phyloP scores from a whole-genome alignment of 2,113 vertebrate species.

The Neodon shergylaensis region DNA sequence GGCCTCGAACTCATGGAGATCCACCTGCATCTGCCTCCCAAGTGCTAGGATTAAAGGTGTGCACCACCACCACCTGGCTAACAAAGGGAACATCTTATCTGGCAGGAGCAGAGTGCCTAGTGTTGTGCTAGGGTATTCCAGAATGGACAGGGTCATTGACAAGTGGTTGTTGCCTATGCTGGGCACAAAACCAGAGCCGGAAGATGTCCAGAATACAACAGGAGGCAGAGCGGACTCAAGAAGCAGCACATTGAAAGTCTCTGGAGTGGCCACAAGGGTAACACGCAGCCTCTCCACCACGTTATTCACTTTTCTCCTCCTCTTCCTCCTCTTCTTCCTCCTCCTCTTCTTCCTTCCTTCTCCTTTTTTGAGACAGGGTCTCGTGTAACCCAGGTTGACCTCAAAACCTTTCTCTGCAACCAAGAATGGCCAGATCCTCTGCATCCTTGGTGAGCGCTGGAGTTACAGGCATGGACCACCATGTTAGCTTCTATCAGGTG shows the following conservation, averaged over 20 bases:
- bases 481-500: too few relatives aligned
- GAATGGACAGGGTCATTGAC: too few relatives aligned
- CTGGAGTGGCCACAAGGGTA: neutral
- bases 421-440: neutral
- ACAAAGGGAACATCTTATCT: neutral
- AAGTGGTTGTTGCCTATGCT: neutral
- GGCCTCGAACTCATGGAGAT: too few relatives aligned
- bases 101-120: neutral
- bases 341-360: rapidly evolving
- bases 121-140: too few relatives aligned
- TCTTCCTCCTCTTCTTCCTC: neutral
- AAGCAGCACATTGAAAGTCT: too few relatives aligned
- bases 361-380: neutral
- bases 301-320: neutral
- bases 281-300: neutral
- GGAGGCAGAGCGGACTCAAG: neutral
- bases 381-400: neutral
- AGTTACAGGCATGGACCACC: neutral
- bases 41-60: too few relatives aligned
- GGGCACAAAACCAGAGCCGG: neutral
- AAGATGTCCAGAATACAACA: too few relatives aligned
- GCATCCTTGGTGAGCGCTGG: neutral
- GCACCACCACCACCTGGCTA: too few relatives aligned
- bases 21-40: too few relatives aligned
- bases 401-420: neutral